Evolutionary conservation across 2,888 invertebrate genomes (phyloP).

Genomic region (Dascillus cervinus): DNA sequence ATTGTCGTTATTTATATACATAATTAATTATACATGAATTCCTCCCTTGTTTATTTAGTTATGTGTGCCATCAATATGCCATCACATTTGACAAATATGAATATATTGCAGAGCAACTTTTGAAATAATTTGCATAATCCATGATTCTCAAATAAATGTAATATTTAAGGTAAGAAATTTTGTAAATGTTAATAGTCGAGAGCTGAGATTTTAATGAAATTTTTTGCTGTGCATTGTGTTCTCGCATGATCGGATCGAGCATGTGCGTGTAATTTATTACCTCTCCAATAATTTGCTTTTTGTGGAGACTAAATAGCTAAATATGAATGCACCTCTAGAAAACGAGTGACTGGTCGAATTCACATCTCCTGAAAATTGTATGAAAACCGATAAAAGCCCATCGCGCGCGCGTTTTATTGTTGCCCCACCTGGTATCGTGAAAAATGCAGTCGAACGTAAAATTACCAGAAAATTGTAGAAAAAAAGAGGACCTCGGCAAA

Average conservation of each 20-base stretch:
- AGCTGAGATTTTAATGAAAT: no score
- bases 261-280: conserved; percentile 29
- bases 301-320: conserved; percentile 36
- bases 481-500: conserved; percentile 22
- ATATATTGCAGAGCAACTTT: no score
- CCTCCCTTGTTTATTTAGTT: no score
- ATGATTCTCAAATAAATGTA: no score
- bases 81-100: no score
- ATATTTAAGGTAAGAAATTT: no score
- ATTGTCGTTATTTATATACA: no score
- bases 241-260: conserved; percentile 19
- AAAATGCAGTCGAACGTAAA: conserved; percentile 33
- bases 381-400: conserved; percentile 32
- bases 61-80: no score
- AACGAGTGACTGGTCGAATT: conserved; percentile 27
- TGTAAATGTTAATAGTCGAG: no score
- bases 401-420: conserved; percentile 31
- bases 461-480: conserved; percentile 39
- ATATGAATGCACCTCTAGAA: conserved; percentile 14
- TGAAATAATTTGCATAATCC: no score
- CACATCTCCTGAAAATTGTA: conserved; percentile 19
- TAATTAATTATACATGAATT: no score
- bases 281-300: conserved; percentile 33
- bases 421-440: conserved; percentile 32
- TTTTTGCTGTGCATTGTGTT: no score